These are phyloP conservation scores for Aspidoscelis tigris DNA, from an alignment of 2,113 vertebrate species.

Conservation along the genomic window DNA sequence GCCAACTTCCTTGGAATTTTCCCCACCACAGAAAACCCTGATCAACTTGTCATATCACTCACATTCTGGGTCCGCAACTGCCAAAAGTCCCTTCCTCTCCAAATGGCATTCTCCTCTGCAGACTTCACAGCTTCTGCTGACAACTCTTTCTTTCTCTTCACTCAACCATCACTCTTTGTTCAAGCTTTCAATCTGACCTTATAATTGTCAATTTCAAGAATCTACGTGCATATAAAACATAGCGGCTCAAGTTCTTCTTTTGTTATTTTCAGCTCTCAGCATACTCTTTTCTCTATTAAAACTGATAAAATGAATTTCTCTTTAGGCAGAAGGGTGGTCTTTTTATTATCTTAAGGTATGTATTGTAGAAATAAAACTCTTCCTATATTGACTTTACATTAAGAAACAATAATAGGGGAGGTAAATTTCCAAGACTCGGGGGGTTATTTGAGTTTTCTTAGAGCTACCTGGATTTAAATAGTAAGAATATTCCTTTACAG, in stretches of 20 bases:
- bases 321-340: no score
- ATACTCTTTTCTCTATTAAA: not conserved
- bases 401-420: no score
- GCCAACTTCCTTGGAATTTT: not conserved
- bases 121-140: not conserved
- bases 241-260: not conserved
- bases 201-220: not conserved
- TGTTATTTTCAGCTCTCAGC: not conserved
- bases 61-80: not conserved
- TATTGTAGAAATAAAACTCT: no score
- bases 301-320: not conserved
- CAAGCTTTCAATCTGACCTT: not conserved
- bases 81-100: not conserved
- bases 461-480: no score
- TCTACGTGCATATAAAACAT: not conserved
- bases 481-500: no score
- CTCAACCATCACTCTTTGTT: not conserved
- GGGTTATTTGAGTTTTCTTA: no score
- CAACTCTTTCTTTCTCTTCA: not conserved
- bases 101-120: not conserved
- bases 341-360: no score
- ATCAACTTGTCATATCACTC: not conserved
- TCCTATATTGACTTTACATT: no score
- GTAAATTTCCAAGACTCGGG: no score
- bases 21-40: not conserved